Conservation (phyloP, 2,797 vertebrate genomes). For the Champsocephalus esox region DNA sequence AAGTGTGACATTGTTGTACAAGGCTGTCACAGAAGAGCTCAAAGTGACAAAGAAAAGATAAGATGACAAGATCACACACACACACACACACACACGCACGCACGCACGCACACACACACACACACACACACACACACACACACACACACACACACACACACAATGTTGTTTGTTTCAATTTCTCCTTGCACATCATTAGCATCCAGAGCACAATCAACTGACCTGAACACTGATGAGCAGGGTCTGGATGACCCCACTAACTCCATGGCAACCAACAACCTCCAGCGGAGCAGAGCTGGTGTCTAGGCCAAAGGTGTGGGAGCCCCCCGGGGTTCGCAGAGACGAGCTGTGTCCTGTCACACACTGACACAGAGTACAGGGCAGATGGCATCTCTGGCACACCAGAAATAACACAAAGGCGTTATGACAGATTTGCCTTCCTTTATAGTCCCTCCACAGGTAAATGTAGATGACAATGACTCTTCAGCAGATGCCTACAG, state of each 20-base stretch:
- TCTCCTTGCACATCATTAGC: slow-evolving; percentile 51
- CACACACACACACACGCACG: too few relatives aligned
- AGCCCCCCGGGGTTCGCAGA: slow-evolving; percentile 26
- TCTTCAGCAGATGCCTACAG: neutral
- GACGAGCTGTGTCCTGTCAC: slow-evolving; percentile 66
- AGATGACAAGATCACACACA: neutral
- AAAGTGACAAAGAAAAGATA: slow-evolving; percentile 72
- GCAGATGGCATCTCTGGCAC: slow-evolving; percentile 70
- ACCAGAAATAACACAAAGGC: slow-evolving; percentile 54
- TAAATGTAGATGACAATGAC: neutral
- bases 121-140: neutral
- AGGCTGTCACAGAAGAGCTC: slow-evolving; percentile 77
- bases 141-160: neutral
- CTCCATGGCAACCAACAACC: slow-evolving; percentile 80
- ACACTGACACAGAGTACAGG: slow-evolving; percentile 69
- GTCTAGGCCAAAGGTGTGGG: slow-evolving; percentile 74
- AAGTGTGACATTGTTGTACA: slow-evolving; percentile 74
- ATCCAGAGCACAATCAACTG: slow-evolving; percentile 54
- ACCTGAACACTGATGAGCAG: slow-evolving; percentile 80
- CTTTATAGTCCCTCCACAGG: neutral
- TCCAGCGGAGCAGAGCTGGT: slow-evolving; percentile 79
- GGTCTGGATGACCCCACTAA: slow-evolving; percentile 81
- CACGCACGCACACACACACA: neutral
- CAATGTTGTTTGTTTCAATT: slow-evolving; percentile 23
- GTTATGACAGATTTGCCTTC: neutral